Conservation (phyloP, 2,888 invertebrate genomes). For the Ernsta delagoae region DNA sequence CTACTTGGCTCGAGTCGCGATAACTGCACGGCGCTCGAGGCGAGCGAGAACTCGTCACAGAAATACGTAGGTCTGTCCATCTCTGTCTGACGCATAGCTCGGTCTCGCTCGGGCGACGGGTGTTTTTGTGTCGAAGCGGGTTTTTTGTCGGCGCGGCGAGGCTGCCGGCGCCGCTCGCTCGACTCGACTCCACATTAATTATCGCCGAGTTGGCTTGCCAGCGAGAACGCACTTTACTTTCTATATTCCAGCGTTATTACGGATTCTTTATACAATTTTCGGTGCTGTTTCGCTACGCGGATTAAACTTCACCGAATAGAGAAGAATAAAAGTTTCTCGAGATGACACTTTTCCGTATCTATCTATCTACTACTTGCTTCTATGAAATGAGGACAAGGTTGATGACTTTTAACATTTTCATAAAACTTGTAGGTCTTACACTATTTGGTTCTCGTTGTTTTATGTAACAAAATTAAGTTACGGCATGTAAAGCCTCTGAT, state of each 20-base stretch:
- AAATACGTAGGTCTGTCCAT: conserved; percentile 72
- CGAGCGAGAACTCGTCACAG: conserved; percentile 79
- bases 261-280: conserved; percentile 49
- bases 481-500: background rate
- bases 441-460: conserved; percentile 5
- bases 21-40: conserved; percentile 77
- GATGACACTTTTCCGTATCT: conserved; percentile 10
- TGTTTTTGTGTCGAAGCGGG: conserved; percentile 84
- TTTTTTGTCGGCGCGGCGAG: conserved; percentile 79
- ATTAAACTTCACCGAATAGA: conserved; percentile 9
- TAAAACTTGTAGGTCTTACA: conserved; percentile 30
- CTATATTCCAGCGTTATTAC: conserved; percentile 69
- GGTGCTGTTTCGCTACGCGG: conserved; percentile 42
- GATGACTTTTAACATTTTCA: conserved; percentile 31
- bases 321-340: conserved; percentile 13
- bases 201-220: conserved; percentile 76
- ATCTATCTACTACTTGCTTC: background rate
- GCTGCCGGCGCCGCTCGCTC: conserved; percentile 73
- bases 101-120: conserved; percentile 71
- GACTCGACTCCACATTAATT: conserved; percentile 80
- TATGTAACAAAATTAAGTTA: conserved; percentile 23
- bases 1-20: conserved; percentile 74
- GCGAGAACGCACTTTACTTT: conserved; percentile 80
- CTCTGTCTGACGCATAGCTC: conserved; percentile 59
- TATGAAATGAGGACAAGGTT: conserved; percentile 27